A percentile compares a stretch with the other conserved stretches of the same genome.
phyloP scores from a whole-genome alignment of 2,888 invertebrate species.

The Meteorus cinctellus region DNA sequence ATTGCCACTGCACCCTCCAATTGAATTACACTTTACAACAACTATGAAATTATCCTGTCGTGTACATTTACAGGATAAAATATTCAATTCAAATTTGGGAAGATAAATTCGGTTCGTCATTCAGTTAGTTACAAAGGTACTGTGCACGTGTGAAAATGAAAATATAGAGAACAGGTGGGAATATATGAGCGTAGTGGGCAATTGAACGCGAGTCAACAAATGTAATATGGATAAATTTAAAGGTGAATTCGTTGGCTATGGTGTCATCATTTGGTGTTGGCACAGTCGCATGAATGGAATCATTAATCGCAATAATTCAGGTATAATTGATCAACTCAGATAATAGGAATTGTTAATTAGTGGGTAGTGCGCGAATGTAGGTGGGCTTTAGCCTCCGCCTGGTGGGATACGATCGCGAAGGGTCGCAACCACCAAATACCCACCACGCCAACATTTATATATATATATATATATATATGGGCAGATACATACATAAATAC shows the following conservation, averaged over 20 bases:
- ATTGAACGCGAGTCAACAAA: slow-evolving; percentile 31
- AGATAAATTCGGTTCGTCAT: too few species aligned
- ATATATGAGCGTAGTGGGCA: slow-evolving; percentile 25
- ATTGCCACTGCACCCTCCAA: too few species aligned
- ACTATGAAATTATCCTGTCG: too few species aligned
- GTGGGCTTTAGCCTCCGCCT: slow-evolving; percentile 40
- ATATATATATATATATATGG: neutral
- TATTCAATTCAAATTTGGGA: too few species aligned
- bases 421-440: slow-evolving; percentile 11
- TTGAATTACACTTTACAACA: too few species aligned
- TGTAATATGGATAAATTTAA: slow-evolving; percentile 11
- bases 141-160: too few species aligned
- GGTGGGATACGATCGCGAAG: slow-evolving; percentile 53
- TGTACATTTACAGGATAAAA: too few species aligned
- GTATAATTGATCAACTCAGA: slow-evolving; percentile 61
- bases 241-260: slow-evolving; percentile 33
- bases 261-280: slow-evolving; percentile 11
- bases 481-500: neutral
- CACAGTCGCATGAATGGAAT: slow-evolving; percentile 43
- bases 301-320: slow-evolving; percentile 59
- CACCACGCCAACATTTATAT: neutral
- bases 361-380: slow-evolving; percentile 43
- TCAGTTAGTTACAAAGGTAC: too few species aligned
- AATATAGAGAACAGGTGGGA: neutral
- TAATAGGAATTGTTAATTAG: slow-evolving; percentile 64